Evolutionary conservation across 2,888 invertebrate species (phyloP).

Genomic region (Tromatobia lineatoria): DNA sequence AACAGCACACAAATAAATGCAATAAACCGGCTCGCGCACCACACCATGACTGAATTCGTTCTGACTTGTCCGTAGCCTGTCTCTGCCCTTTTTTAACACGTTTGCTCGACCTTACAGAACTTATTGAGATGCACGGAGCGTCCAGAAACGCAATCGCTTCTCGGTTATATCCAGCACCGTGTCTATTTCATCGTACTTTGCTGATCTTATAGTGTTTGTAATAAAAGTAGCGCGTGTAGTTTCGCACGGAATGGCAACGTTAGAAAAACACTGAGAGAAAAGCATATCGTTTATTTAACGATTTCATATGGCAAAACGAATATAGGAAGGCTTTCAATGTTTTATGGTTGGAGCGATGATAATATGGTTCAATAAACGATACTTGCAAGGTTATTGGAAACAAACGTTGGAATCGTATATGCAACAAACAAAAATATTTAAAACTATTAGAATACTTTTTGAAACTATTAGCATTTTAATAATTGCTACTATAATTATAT

Average conservation of each 20-base stretch:
- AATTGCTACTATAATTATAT: too few species aligned
- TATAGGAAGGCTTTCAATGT: too few species aligned
- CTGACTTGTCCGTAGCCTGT: conserved; percentile 74
- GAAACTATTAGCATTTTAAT: too few species aligned
- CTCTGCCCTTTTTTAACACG: conserved; percentile 83
- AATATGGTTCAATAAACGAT: too few species aligned
- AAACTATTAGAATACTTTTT: too few species aligned
- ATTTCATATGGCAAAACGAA: too few species aligned
- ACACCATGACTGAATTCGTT: conserved; percentile 78
- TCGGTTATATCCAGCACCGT: conserved; percentile 58
- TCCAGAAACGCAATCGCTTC: conserved; percentile 68
- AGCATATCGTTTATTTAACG: too few species aligned
- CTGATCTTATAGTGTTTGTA: background rate
- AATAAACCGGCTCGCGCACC: conserved; percentile 67
- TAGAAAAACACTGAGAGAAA: too few species aligned
- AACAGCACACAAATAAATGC: conserved; percentile 66
- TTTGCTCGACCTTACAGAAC: conserved; percentile 81
- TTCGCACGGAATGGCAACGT: background rate
- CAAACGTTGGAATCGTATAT: too few species aligned
- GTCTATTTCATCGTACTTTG: conserved; percentile 13
- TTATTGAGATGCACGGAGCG: conserved; percentile 80
- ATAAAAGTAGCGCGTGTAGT: background rate
- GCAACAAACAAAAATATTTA: too few species aligned
- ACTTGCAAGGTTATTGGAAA: too few species aligned
- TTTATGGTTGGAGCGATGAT: too few species aligned